Percentiles rank a stretch among this genome's conserved stretches.
phyloP scores from a whole-genome alignment of 2,888 invertebrate species.

The Scaptomyza tumidula region DNA sequence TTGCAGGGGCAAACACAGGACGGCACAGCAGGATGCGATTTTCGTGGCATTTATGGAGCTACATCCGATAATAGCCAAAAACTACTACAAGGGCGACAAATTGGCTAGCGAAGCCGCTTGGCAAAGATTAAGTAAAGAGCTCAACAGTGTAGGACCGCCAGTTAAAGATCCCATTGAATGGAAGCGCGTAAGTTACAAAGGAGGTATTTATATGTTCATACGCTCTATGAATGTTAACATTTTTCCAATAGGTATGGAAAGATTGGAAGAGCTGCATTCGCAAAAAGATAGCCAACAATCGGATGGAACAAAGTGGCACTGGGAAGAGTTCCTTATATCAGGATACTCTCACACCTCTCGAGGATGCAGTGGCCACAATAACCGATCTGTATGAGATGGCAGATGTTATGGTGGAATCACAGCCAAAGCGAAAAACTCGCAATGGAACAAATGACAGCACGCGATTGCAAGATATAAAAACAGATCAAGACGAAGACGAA shows the following conservation, averaged over 20 bases:
- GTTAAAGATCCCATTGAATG: constrained; percentile 62
- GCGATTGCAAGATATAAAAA: constrained; percentile 44
- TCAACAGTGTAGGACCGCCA: constrained; percentile 69
- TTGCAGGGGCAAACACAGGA: constrained; percentile 70
- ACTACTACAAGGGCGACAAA: constrained; percentile 63
- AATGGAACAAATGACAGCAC: constrained; percentile 20
- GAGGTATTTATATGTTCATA: no score
- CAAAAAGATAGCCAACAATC: constrained; percentile 61
- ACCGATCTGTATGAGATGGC: constrained; percentile 65
- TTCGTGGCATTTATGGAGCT: constrained; percentile 69
- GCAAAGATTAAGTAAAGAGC: constrained; percentile 57
- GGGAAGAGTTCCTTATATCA: constrained; percentile 63
- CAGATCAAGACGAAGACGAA: constrained; percentile 42
- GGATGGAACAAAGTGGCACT: constrained; percentile 53
- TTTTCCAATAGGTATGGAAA: constrained; percentile 57
- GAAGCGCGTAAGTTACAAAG: constrained; percentile 53
- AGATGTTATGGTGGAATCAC: constrained; percentile 54
- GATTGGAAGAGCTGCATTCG: constrained; percentile 68
- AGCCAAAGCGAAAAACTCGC: constrained; percentile 34
- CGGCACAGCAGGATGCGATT: constrained; percentile 67
- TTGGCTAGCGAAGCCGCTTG: constrained; percentile 63
- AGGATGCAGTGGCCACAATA: constrained; percentile 65
- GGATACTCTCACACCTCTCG: constrained; percentile 63
- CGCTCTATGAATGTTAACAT: no score
- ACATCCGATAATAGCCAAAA: constrained; percentile 67